Evolutionary conservation across 2,888 invertebrate genomes (phyloP).

Genomic region (Eupeodes luniger): DNA sequence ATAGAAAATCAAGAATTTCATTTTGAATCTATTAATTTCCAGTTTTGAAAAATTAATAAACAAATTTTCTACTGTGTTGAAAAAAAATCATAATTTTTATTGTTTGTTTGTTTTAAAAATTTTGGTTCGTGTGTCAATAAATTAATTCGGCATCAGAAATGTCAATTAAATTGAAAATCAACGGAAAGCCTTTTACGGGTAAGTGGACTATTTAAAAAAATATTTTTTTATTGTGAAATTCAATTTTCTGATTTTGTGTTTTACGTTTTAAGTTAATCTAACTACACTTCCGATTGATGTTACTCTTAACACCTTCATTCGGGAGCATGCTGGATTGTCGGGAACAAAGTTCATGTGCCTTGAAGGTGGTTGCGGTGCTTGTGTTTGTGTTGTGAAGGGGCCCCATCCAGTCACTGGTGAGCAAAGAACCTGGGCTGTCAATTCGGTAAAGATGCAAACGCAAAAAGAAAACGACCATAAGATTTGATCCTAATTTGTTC

Average conservation of each 20-base stretch:
- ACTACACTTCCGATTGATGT: slow-evolving; percentile 83
- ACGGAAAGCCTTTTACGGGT: slow-evolving; percentile 56
- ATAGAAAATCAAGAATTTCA: no score
- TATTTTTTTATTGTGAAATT: neutral
- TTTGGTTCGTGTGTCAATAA: neutral
- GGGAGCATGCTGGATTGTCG: slow-evolving; percentile 86
- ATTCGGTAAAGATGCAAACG: slow-evolving; percentile 86
- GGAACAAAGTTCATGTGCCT: slow-evolving; percentile 89
- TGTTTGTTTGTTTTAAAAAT: neutral
- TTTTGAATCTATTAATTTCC: no score
- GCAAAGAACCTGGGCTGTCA: slow-evolving; percentile 85
- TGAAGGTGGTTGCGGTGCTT: slow-evolving; percentile 89
- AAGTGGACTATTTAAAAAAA: neutral
- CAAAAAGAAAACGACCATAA: no score
- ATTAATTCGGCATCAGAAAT: slow-evolving; percentile 72
- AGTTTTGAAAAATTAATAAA: neutral
- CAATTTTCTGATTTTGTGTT: neutral
- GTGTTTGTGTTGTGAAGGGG: slow-evolving; percentile 84
- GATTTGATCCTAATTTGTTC: no score
- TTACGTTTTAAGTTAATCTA: slow-evolving; percentile 78
- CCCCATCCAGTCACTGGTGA: slow-evolving; percentile 77
- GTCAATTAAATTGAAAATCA: slow-evolving; percentile 70
- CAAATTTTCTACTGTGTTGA: neutral
- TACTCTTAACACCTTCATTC: slow-evolving; percentile 86
- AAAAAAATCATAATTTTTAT: neutral